phyloP scores from a whole-genome alignment of 2,113 vertebrate genomes.

The Phoenicopterus ruber region DNA sequence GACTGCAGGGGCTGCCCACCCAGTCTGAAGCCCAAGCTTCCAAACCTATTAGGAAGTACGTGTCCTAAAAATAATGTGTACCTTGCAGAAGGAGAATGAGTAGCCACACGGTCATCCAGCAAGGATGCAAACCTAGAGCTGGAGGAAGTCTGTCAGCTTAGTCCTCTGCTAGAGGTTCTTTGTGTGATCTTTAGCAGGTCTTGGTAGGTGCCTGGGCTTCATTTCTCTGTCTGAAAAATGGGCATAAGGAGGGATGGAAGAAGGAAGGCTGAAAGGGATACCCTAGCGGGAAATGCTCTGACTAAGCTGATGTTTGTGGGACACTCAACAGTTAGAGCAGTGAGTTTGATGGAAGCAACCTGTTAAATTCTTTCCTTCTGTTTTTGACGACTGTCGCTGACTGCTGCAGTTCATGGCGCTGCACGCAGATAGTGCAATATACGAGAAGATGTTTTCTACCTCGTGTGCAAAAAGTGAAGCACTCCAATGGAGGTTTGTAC shows the following conservation, averaged over 20 bases:
- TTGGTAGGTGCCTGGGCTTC: neutral
- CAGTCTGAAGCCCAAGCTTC: neutral
- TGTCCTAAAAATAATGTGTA: neutral
- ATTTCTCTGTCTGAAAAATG: neutral
- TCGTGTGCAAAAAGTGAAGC: neutral
- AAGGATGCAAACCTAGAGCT: neutral
- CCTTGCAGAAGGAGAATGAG: neutral
- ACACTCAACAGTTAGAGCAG: neutral
- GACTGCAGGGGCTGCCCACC: neutral
- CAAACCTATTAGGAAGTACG: neutral
- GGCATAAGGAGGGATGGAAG: neutral
- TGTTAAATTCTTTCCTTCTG: neutral
- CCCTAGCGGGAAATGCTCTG: neutral
- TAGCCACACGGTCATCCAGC: neutral
- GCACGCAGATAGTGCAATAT: rapidly evolving
- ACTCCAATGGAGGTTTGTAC: neutral
- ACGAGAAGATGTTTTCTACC: neutral
- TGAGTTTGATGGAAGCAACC: neutral
- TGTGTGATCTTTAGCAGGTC: neutral
- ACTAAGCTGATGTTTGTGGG: neutral
- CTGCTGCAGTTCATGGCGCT: neutral
- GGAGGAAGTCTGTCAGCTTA: neutral
- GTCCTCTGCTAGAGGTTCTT: neutral
- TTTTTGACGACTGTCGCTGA: neutral
- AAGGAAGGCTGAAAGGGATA: neutral